Conservation (phyloP, 2,888 invertebrate species). For the Philaethria dido region DNA sequence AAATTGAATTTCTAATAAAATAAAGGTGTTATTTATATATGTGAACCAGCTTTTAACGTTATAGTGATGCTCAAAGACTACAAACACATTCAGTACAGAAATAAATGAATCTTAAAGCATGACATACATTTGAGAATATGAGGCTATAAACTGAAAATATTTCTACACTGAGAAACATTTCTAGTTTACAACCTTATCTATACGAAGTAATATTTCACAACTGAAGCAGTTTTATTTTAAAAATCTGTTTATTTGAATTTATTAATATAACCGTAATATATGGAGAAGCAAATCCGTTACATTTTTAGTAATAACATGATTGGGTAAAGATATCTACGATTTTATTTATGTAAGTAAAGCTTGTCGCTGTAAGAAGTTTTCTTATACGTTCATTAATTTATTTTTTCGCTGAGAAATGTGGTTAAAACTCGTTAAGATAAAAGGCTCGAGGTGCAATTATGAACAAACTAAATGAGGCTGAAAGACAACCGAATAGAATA, state of each 20-base stretch:
- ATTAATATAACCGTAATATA: not conserved
- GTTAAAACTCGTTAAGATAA: conserved; percentile 13
- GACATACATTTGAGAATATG: not conserved
- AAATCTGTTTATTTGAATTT: not conserved
- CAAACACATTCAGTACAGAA: not conserved
- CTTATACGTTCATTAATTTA: not conserved
- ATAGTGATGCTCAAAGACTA: no score
- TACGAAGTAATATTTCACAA: not conserved
- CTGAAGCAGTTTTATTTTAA: not conserved
- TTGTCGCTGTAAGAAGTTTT: conserved; percentile 1
- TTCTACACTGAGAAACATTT: conserved; percentile 4
- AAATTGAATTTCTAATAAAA: no score
- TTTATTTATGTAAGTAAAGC: not conserved
- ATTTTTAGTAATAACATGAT: conserved; percentile 2
- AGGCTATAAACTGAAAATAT: conserved; percentile 3
- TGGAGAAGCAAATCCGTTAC: not conserved
- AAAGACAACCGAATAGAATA: conserved; percentile 4
- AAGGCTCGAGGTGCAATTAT: conserved; percentile 21
- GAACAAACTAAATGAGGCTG: not conserved
- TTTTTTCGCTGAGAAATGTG: conserved; percentile 4
- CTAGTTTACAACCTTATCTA: not conserved
- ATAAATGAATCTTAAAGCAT: not conserved
- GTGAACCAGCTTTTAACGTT: no score
- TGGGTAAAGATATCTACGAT: not conserved
- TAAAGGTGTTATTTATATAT: no score